A percentile compares a stretch with the other conserved stretches of the same genome.
phyloP scores from a whole-genome alignment of 2,797 vertebrate species.

The Crenichthys baileyi region DNA sequence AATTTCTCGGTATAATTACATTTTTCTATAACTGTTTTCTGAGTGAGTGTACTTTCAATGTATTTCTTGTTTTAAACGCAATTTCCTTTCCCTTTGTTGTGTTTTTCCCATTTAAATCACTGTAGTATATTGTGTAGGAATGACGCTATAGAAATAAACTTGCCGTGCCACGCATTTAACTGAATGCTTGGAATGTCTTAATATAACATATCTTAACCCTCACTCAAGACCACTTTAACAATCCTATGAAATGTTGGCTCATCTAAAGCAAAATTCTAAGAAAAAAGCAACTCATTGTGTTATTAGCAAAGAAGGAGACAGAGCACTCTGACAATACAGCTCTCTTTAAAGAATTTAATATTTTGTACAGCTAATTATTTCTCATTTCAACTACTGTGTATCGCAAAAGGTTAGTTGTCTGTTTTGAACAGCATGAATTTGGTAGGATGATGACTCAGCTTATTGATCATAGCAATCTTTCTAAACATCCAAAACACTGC shows the following conservation, averaged over 20 bases:
- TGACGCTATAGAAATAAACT: too few species aligned
- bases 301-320: neutral
- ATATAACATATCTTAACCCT: neutral
- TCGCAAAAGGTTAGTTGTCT: neutral
- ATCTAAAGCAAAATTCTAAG: neutral
- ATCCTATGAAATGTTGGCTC: neutral
- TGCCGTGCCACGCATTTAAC: neutral
- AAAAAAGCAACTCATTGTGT: neutral
- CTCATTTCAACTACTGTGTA: neutral
- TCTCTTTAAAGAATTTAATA: neutral
- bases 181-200: neutral
- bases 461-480: constrained; percentile 9
- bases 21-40: too few species aligned
- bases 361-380: neutral
- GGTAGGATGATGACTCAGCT: neutral
- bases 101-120: neutral
- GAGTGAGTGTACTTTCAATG: neutral
- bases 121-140: neutral
- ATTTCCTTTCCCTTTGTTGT: neutral
- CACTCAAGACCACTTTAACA: neutral
- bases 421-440: constrained; percentile 2
- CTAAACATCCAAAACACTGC: constrained; percentile 3
- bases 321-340: neutral
- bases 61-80: neutral
- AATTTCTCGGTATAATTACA: too few species aligned